Conservation (phyloP, 2,888 invertebrate genomes). For the Candidula unifasciata region DNA sequence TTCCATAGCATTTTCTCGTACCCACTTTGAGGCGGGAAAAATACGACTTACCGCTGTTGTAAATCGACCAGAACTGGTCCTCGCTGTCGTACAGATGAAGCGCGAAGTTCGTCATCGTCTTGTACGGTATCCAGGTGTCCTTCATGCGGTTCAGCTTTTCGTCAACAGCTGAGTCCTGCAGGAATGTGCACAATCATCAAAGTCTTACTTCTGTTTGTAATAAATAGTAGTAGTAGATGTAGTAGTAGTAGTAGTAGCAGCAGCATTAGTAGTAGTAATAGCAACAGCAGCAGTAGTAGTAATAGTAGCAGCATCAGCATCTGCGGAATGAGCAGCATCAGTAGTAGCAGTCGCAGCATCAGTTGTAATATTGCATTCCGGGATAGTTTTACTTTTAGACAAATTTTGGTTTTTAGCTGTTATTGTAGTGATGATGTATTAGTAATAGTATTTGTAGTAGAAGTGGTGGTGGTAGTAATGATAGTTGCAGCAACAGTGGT, state of each 20-base stretch:
- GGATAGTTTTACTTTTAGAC: too few relatives aligned
- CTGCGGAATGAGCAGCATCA: too few relatives aligned
- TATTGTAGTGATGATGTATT: neutral
- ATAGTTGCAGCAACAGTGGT: neutral
- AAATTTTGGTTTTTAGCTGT: too few relatives aligned
- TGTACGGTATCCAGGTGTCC: conserved; percentile 56
- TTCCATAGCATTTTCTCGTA: too few relatives aligned
- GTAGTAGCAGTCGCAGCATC: too few relatives aligned
- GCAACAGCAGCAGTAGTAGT: too few relatives aligned
- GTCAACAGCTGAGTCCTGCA: conserved; percentile 50
- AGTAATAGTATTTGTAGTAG: neutral
- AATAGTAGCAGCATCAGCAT: too few relatives aligned
- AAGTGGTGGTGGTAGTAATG: neutral
- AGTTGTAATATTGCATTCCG: too few relatives aligned
- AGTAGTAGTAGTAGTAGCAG: too few relatives aligned
- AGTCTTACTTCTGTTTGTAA: too few relatives aligned
- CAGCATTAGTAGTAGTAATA: too few relatives aligned
- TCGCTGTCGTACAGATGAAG: conserved; percentile 54
- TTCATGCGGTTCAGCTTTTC: conserved; percentile 55
- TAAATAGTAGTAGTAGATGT: too few relatives aligned
- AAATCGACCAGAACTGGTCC: conserved; percentile 52
- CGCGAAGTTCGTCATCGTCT: conserved; percentile 53
- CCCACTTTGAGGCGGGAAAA: neutral
- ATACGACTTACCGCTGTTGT: conserved; percentile 49
- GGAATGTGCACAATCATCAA: neutral